A percentile compares a stretch with the other conserved stretches of the same genome.
Evolutionary conservation across 2,888 invertebrate species (phyloP).

Genomic region (Mantis religiosa): DNA sequence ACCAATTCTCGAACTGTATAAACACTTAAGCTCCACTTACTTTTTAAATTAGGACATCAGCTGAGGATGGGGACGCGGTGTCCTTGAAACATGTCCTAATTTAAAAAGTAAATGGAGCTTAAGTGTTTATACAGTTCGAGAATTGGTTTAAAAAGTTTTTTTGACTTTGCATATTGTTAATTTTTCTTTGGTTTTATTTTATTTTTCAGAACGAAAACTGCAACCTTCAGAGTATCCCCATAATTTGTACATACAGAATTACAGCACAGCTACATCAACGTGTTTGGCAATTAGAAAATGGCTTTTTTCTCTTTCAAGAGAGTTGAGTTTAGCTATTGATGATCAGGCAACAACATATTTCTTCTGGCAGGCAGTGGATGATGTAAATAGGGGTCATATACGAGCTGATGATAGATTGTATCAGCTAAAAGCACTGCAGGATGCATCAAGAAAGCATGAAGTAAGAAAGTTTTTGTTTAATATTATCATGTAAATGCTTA

Average conservation of each 20-base stretch:
- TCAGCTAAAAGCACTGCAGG: slow-evolving; percentile 93
- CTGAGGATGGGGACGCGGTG: too few species aligned
- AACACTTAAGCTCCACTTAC: too few species aligned
- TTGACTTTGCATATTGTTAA: too few species aligned
- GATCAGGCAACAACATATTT: slow-evolving; percentile 76
- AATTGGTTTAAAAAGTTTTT: too few species aligned
- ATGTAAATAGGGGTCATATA: slow-evolving; percentile 90
- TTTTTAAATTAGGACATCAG: too few species aligned
- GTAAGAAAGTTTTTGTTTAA: slow-evolving; percentile 40
- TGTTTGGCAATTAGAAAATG: slow-evolving; percentile 86
- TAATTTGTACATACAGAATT: slow-evolving; percentile 97
- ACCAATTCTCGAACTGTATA: too few species aligned
- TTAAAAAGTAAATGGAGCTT: too few species aligned
- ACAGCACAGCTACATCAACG: slow-evolving; percentile 93
- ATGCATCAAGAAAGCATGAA: slow-evolving; percentile 78
- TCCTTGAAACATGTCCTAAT: too few species aligned
- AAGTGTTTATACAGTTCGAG: too few species aligned
- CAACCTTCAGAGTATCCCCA: slow-evolving; percentile 93
- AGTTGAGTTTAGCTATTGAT: slow-evolving; percentile 61
- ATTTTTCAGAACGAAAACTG: slow-evolving; percentile 80
- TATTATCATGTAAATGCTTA: background rate
- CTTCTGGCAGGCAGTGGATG: slow-evolving; percentile 92
- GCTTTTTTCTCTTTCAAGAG: slow-evolving; percentile 72
- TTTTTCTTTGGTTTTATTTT: background rate
- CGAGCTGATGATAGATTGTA: slow-evolving; percentile 87